Evolutionary conservation across 2,888 invertebrate genomes (phyloP), one percentile per base, ranked within the genome.

Genomic region (Tubulanus polymorphus): DNA sequence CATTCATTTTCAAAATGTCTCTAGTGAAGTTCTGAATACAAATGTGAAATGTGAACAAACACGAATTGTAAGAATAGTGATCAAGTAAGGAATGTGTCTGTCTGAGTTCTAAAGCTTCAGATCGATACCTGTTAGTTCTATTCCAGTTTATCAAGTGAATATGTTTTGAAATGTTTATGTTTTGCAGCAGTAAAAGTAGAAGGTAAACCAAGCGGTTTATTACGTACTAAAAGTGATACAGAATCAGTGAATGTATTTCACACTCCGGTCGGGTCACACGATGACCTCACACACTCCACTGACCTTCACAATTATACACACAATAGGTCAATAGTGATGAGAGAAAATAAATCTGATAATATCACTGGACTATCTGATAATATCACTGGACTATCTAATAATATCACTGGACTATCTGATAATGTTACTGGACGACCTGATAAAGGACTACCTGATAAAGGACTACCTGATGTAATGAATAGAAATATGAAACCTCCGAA

Each of bases 401-500:
- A 41, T 23, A 41, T 23, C 6, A 23, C 20, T 8, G 18, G 18
- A 18, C 23, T 15, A 5, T 8, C 41, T 41, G 41, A 41, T 15
- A 41, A 8, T 15, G 18, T 23, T 5, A 20, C 5, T 41, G 3
- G 3, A 41, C 18, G 41, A 8, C 26, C 41, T 20, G 26, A 41
- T 12, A 23, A 53, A 26, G 3, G 23, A 18, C 5, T 6, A 25
- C 6, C 35, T 20, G 25, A 15, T 12, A 25, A 10, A 37, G 32
- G 3, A 37, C 3, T 47, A 49, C 1, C 49, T 54, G 2, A 54
- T 29, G 1, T 54, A 53, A 15, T 51, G 56, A 12, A 48, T 35
- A 20, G 48, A 26, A 55, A 6, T 27, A 10, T 26, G 0, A 77
- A 76, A 63, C 76, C 78, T 5, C 78, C 76, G 1, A 78, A 78